Percentiles rank a stretch among this genome's conserved stretches.
These are phyloP conservation scores for Capreolus pygargus DNA, from an alignment of 2,113 vertebrate species.

Conservation along the genomic window DNA sequence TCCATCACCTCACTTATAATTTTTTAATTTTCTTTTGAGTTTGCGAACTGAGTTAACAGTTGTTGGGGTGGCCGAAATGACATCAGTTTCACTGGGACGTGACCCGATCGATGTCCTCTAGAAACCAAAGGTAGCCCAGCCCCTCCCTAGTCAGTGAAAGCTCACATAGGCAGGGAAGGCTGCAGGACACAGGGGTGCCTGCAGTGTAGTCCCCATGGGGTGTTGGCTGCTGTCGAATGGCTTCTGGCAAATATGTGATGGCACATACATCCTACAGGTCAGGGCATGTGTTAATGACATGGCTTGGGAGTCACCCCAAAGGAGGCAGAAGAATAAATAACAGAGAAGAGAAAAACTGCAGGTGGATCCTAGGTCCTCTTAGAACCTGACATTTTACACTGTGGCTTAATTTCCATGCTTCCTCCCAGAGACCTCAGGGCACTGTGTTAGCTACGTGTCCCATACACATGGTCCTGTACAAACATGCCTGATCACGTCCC, in stretches of 20 bases:
- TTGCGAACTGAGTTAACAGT: neutral
- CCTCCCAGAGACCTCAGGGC: neutral
- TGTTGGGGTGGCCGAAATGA: too few species aligned
- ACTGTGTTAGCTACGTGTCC: rapidly evolving
- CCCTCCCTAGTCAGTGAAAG: rapidly evolving
- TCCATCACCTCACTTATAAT: neutral
- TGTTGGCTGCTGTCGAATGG: neutral
- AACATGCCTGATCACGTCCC: rapidly evolving
- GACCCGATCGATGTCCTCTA: neutral
- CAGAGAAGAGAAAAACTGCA: too few species aligned
- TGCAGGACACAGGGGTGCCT: neutral
- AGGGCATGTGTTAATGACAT: neutral
- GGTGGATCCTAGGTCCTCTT: neutral
- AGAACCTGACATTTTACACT: neutral
- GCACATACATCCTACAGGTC: neutral
- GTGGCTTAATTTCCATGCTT: neutral
- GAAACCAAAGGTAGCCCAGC: neutral
- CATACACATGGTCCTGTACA: neutral
- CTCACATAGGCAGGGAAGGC: neutral
- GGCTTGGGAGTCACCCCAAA: neutral
- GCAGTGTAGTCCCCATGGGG: rapidly evolving
- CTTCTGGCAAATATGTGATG: rapidly evolving
- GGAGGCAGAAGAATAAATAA: neutral
- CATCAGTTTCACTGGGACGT: neutral
- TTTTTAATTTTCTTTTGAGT: neutral